Percentiles rank a stretch among this genome's conserved stretches.
These are phyloP conservation scores for Dendrophyllia cribrosa DNA, from an alignment of 64 coral and sea anemone species.

Conservation along the genomic window DNA sequence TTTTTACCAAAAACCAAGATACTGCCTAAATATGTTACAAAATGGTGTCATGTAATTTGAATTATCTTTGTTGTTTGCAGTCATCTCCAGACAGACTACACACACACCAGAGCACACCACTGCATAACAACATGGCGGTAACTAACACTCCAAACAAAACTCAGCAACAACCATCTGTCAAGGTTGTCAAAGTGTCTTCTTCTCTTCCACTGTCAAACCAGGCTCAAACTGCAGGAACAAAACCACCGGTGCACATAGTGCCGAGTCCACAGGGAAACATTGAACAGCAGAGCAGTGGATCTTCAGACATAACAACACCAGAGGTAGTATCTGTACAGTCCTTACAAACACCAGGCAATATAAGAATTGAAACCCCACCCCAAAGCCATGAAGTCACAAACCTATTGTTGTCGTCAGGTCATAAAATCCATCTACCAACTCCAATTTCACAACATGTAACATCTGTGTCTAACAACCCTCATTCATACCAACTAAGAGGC, in stretches of 20 bases:
- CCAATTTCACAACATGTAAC: neutral
- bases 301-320: slow-evolving; percentile 10
- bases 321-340: slow-evolving; percentile 72
- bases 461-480: neutral
- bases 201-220: neutral
- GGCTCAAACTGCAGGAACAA: neutral
- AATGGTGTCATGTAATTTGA: neutral
- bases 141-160: neutral
- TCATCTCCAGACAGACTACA: neutral
- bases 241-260: slow-evolving; percentile 5
- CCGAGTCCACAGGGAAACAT: slow-evolving; percentile 38
- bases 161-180: slow-evolving; percentile 15
- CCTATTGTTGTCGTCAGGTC: slow-evolving; percentile 12
- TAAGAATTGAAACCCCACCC: neutral
- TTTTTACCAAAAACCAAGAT: too few relatives aligned
- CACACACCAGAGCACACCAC: neutral
- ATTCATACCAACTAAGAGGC: neutral
- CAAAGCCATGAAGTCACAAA: slow-evolving; percentile 25
- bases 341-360: slow-evolving; percentile 29
- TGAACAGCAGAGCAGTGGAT: slow-evolving; percentile 30
- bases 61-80: neutral
- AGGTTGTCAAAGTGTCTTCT: neutral
- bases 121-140: neutral
- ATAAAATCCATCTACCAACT: slow-evolving; percentile 37
- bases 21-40: too few relatives aligned